Evolutionary conservation across 2,888 invertebrate species (phyloP).

Genomic region (Amblyjoppa proteus): DNA sequence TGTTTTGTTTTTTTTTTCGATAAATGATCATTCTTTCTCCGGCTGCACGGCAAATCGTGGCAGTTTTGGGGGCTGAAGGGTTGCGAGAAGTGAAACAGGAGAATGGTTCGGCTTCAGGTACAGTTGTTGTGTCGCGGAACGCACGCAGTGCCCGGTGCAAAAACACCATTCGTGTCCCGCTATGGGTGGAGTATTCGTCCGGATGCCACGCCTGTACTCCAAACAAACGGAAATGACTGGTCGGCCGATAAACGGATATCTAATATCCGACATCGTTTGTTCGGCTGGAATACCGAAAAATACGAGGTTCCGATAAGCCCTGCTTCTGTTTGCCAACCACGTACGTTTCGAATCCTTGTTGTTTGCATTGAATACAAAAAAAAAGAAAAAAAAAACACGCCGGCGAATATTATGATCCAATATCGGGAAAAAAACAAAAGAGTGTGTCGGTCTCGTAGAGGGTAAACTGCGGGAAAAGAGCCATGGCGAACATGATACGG

Average conservation of each 20-base stretch:
- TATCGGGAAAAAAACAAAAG: constrained; percentile 33
- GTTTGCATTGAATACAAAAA: constrained; percentile 22
- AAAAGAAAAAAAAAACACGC: neutral
- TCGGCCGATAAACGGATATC: constrained; percentile 78
- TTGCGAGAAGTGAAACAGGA: constrained; percentile 12
- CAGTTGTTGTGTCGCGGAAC: neutral
- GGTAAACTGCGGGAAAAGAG: constrained; percentile 6
- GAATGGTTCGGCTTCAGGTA: neutral
- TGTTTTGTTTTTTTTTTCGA: neutral
- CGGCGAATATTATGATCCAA: constrained; percentile 40
- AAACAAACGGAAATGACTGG: constrained; percentile 72
- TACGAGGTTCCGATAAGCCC: constrained; percentile 78
- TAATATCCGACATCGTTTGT: constrained; percentile 76
- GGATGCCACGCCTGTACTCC: constrained; percentile 15
- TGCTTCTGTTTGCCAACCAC: constrained; percentile 68
- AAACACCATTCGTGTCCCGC: constrained; percentile 11
- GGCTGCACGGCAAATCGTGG: neutral
- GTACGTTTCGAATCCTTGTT: constrained; percentile 56
- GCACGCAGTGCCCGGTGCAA: neutral
- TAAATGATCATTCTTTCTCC: neutral
- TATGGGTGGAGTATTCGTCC: constrained; percentile 10
- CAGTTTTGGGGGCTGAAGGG: neutral
- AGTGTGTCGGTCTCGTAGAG: neutral
- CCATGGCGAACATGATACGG: constrained; percentile 39
- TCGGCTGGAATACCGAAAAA: constrained; percentile 73